phyloP scores from a whole-genome alignment of 2,888 invertebrate genomes.

The Eudemis profundana region DNA sequence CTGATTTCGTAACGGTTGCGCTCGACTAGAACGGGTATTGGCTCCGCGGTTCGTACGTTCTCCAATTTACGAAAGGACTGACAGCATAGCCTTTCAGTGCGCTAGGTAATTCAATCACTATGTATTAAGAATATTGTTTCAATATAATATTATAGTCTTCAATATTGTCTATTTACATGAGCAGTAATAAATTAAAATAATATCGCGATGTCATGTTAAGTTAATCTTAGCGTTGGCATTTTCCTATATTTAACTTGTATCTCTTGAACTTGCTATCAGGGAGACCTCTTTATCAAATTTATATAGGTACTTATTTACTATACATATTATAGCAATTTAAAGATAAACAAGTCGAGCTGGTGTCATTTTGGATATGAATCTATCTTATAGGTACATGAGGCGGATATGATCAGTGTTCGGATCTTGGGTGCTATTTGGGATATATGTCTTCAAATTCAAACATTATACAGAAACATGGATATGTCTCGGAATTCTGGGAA shows the following conservation, averaged over 20 bases:
- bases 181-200: background rate
- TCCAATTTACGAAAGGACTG: slow-evolving; percentile 50
- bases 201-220: background rate
- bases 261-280: slow-evolving; percentile 77
- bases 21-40: slow-evolving; percentile 82
- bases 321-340: slow-evolving; percentile 56
- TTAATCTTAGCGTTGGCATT: slow-evolving; percentile 60
- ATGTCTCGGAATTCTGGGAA: too few species aligned
- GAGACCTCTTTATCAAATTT: slow-evolving; percentile 79
- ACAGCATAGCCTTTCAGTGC: slow-evolving; percentile 40
- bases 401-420: slow-evolving; percentile 67
- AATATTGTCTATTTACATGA: background rate
- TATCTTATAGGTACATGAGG: slow-evolving; percentile 50
- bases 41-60: slow-evolving; percentile 72
- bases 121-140: background rate
- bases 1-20: slow-evolving; percentile 84
- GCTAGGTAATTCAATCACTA: slow-evolving; percentile 31
- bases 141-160: background rate
- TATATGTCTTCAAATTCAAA: too few species aligned
- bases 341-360: slow-evolving; percentile 62
- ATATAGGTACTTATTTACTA: slow-evolving; percentile 51
- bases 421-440: too few species aligned
- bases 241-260: slow-evolving; percentile 78
- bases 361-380: slow-evolving; percentile 63
- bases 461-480: too few species aligned